These are phyloP conservation scores for Leptobrachium ailaonicum DNA, from an alignment of 2,113 vertebrate genomes.

Conservation along the genomic window DNA sequence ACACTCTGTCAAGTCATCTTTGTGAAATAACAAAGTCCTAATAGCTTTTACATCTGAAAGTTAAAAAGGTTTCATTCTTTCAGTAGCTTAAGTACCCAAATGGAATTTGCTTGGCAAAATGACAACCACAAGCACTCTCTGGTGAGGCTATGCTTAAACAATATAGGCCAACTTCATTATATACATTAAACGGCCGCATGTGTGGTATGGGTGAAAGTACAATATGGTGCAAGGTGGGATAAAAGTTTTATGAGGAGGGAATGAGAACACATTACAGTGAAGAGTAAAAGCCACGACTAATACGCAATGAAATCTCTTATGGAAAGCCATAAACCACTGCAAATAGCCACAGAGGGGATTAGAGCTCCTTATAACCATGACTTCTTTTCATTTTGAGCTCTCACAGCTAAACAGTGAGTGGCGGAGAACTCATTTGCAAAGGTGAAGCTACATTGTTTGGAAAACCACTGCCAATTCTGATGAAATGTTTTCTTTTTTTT, in stretches of 20 bases:
- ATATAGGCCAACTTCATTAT: constrained; percentile 24
- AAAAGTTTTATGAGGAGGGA: constrained; percentile 18
- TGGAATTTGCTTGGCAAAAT: constrained; percentile 25
- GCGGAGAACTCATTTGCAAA: no score
- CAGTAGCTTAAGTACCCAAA: constrained; percentile 3
- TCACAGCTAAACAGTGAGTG: no score
- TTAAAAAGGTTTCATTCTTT: constrained; percentile 15
- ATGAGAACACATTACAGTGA: constrained; percentile 3
- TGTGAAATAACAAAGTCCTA: background rate
- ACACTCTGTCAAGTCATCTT: background rate
- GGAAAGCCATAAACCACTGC: background rate
- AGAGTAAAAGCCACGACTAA: background rate
- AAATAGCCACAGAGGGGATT: background rate
- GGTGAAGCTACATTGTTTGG: no score
- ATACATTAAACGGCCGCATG: constrained; percentile 20
- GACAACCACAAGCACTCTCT: constrained; percentile 25
- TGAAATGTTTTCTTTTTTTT: no score
- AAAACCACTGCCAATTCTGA: no score
- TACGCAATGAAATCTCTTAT: background rate
- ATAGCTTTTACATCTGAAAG: constrained; percentile 12
- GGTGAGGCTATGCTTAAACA: constrained; percentile 27
- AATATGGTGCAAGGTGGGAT: background rate
- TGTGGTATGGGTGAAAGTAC: constrained; percentile 1
- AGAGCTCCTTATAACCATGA: no score
- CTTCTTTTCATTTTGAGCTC: no score